Base-by-base conservation (phyloP, 2,113 vertebrate genomes). In the Oxyura jamaicensis region DNA sequence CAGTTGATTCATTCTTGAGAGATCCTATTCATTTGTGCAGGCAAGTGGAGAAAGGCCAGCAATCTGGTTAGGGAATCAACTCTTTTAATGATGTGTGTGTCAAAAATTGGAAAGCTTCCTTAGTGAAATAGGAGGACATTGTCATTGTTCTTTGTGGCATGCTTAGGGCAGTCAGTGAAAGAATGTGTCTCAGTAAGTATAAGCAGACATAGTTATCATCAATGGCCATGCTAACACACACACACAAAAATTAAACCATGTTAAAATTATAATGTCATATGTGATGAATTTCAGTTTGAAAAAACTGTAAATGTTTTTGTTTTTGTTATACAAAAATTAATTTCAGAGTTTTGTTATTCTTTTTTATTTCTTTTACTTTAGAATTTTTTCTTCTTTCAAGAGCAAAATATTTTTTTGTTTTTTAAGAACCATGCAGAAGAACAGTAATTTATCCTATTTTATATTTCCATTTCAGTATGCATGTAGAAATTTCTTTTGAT, bases 81-180 rank as follows among this genome's bases (percentile, higher is more conserved):
- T 92, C 35, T 39, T 59, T 67, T 84, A 83, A 83, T 56, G 55
- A 89, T 68, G 3, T 53, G 28, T 42, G 9, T 83, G n/a, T 78
- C 60, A 91, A 63, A 95, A 94, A 88, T 10, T 66, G 46, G 73
- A 82, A 77, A 42, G n/a, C 87, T 65, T 83, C 44, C 69, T 84
- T 77, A 33, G 39, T 76, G 88, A 88, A 78, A 75, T 52, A 79
- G 60, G 42, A 86, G 68, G 31, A 78, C 41, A 33, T 65, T 42
- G 63, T 94, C 10, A 17, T 53, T 87, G 58, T 62, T 85, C 69
- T 85, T 74, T 36, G 29, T 58, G 67, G 22, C n/a, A 46, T 35
- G 8, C 77, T 88, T 87, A 69, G 62, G 35, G 55, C 23, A 58
- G 44, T 41, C 67, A 84, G 28, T 79, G 41, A 87, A 88, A 69